Conservation (phyloP, 2,797 vertebrate species). For the Protonibea diacanthus region DNA sequence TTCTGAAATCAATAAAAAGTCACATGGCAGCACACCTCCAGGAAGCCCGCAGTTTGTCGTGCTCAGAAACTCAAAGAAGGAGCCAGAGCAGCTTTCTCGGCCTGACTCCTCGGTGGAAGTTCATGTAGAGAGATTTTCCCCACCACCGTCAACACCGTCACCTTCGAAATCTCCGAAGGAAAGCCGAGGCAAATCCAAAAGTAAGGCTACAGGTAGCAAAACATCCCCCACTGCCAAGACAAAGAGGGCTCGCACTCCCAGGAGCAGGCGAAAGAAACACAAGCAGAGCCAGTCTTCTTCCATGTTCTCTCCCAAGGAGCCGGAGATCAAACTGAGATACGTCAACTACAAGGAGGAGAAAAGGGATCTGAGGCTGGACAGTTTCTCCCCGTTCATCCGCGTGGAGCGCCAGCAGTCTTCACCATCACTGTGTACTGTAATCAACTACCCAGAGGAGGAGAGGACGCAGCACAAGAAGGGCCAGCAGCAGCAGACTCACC, state of each 20-base stretch:
- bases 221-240: conserved; percentile 59
- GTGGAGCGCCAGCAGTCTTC: conserved; percentile 64
- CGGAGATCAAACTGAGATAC: conserved; percentile 86
- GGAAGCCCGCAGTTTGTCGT: conserved; percentile 34
- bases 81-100: conserved; percentile 29
- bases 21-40: conserved; percentile 49
- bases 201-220: conserved; percentile 46
- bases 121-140: neutral
- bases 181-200: conserved; percentile 57
- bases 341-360: conserved; percentile 83
- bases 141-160: neutral
- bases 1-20: conserved; percentile 63
- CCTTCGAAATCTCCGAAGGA: conserved; percentile 69
- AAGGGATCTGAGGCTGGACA: conserved; percentile 70
- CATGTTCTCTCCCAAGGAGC: conserved; percentile 84
- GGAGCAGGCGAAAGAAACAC: conserved; percentile 73
- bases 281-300: conserved; percentile 44
- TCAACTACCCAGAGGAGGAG: conserved; percentile 84
- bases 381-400: conserved; percentile 82
- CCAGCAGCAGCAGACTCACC: conserved; percentile 54
- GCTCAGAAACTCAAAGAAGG: conserved; percentile 42
- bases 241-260: conserved; percentile 55
- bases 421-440: conserved; percentile 72
- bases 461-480: conserved; percentile 64
- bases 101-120: conserved; percentile 39